Percentiles rank a stretch among this genome's conserved stretches.
These are phyloP conservation scores for Calidris pugnax DNA, from an alignment of 2,113 vertebrate species.

Conservation along the genomic window DNA sequence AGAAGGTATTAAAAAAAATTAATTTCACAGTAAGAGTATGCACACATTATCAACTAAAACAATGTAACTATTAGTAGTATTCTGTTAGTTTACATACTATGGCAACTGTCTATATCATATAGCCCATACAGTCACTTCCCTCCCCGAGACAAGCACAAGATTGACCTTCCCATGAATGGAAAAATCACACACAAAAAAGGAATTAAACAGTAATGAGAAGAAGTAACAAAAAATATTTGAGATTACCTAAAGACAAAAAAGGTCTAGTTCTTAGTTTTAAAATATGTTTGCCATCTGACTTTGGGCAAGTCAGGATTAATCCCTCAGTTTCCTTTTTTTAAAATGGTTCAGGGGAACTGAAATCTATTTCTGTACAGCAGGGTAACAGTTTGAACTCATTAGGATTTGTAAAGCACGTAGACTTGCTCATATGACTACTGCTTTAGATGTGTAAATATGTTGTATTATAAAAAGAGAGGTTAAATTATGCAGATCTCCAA, in stretches of 20 bases:
- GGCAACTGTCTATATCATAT: background rate
- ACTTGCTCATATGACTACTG: background rate
- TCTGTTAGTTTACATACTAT: background rate
- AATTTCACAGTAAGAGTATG: background rate
- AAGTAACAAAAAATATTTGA: background rate
- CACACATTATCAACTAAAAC: background rate
- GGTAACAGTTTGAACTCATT: background rate
- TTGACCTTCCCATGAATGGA: background rate
- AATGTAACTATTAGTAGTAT: background rate
- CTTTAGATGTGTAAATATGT: constrained; percentile 17
- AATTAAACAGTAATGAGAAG: background rate
- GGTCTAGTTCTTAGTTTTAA: background rate
- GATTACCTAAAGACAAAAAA: background rate
- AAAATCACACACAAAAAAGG: background rate
- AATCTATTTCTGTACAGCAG: background rate
- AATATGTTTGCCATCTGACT: background rate
- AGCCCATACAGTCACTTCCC: background rate
- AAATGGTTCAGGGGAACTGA: background rate
- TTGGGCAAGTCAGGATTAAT: background rate
- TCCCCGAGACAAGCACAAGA: background rate
- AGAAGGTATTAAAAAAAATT: background rate
- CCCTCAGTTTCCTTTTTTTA: background rate
- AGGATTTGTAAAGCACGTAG: background rate
- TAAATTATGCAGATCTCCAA: constrained; percentile 17
- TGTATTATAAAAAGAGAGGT: constrained; percentile 20